Evolutionary conservation across 2,113 vertebrate genomes (phyloP), one percentile per base, ranked within the genome.

Genomic region (Holacanthus passer): DNA sequence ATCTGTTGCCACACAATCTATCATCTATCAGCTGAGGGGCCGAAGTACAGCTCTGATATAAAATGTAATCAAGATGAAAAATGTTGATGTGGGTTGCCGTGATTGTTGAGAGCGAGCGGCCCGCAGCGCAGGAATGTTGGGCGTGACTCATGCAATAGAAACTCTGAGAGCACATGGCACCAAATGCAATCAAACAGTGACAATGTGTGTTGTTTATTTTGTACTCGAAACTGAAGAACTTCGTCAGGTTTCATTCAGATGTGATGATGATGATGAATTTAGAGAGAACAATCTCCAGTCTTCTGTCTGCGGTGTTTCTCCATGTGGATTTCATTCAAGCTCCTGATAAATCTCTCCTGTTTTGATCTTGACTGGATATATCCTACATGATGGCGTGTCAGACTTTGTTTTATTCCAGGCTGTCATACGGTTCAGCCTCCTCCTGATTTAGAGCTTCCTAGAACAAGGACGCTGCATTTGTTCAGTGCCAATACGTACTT

Each of bases 1-100:
- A 83, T 89, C 73, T 89, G 81, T 81, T 88, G 71, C 79, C 83
- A 83, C 37, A 64, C 65, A 22, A 47, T 87, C 58, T 22, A 53
- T 89, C 83, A 37, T 67, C 79, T 59, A 65, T 84, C 85, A 87
- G 77, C 81, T 77, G 50, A 79, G 16, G 39, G 53, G 22, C 67
- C 47, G 59, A 77, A 81, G 71, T 69, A 50, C 68, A 66, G 63
- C 52, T 39, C 20, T 65, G 77, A 58, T 85, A 72, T 77, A 24
- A 81, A 88, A 73, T 66, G 52, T 37, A 79, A 91, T 81, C 65
- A 69, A 81, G 77, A 84, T 85, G 62, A 73, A 47, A 81, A 16
- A 70, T 69, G 31, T 56, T 77, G 27, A 79, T 55, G n/a, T 8
- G 58, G 60, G 29, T 60, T 29, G 48, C 56, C 55, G 31, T 58